These are phyloP conservation scores for Erpobdella octoculata DNA, from an alignment of 2,888 invertebrate species.

Conservation along the genomic window DNA sequence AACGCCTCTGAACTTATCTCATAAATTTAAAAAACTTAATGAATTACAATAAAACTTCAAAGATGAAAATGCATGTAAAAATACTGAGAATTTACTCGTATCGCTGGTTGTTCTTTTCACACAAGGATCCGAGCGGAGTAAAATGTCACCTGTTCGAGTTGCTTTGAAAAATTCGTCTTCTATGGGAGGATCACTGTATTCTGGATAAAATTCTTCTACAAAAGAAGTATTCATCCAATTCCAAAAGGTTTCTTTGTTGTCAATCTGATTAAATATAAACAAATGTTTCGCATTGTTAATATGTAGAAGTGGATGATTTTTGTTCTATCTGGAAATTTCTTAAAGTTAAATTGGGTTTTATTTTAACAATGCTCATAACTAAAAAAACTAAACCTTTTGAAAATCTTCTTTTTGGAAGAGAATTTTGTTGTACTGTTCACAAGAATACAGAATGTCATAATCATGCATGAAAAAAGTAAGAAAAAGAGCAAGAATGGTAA, in stretches of 20 bases:
- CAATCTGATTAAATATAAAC: neutral
- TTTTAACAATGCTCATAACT: neutral
- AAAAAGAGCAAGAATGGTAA: neutral
- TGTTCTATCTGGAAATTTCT: neutral
- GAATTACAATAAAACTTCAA: too few species aligned
- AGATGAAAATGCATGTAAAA: too few species aligned
- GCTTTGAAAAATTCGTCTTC: neutral
- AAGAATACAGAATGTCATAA: neutral
- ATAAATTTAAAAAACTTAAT: too few species aligned
- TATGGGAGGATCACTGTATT: neutral
- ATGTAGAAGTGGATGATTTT: neutral
- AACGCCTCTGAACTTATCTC: too few species aligned
- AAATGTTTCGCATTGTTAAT: neutral
- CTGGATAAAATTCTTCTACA: conserved; percentile 15
- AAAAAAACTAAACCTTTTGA: neutral
- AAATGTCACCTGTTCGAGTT: too few species aligned
- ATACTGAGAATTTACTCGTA: too few species aligned
- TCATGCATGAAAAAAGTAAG: neutral
- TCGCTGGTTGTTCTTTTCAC: too few species aligned
- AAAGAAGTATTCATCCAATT: neutral
- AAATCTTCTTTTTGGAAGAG: neutral
- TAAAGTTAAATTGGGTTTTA: neutral
- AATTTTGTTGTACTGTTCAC: neutral
- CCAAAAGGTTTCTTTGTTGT: conserved; percentile 1
- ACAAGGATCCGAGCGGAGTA: too few species aligned